Conservation (phyloP, 2,888 invertebrate genomes). For the Papilio elwesi region DNA sequence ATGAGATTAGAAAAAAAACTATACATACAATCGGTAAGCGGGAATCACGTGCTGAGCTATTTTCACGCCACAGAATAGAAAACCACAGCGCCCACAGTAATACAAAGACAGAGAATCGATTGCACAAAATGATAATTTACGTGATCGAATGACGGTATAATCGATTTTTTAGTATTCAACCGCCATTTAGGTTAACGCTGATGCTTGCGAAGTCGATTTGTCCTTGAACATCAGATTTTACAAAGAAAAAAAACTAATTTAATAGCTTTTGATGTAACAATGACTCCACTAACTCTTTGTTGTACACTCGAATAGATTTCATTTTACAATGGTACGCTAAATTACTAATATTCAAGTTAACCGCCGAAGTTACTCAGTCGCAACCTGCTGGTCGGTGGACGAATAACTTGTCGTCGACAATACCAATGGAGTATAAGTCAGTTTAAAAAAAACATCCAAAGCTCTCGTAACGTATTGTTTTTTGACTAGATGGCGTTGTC, state of each 20-base stretch:
- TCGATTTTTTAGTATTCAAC: slow-evolving; percentile 59
- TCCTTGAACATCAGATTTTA: slow-evolving; percentile 36
- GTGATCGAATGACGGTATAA: slow-evolving; percentile 71
- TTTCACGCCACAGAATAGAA: slow-evolving; percentile 68
- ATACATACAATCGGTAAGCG: slow-evolving; percentile 52
- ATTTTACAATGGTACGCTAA: slow-evolving; percentile 13
- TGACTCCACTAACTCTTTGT: slow-evolving; percentile 28
- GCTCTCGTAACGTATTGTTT: neutral
- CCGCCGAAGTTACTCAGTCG: neutral
- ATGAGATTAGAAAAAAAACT: slow-evolving; percentile 55
- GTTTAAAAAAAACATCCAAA: neutral
- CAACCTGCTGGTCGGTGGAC: neutral
- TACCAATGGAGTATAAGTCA: too few species aligned
- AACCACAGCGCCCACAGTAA: slow-evolving; percentile 78
- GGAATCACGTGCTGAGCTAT: slow-evolving; percentile 75
- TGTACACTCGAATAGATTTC: slow-evolving; percentile 18
- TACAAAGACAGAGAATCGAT: slow-evolving; percentile 74
- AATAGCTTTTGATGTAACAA: slow-evolving; percentile 29
- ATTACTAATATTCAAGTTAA: slow-evolving; percentile 6
- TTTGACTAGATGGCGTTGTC: too few species aligned
- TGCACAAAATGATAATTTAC: slow-evolving; percentile 79
- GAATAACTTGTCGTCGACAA: neutral
- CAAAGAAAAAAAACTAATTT: slow-evolving; percentile 35
- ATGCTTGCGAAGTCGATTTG: slow-evolving; percentile 40
- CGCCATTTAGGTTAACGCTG: slow-evolving; percentile 43